Percentiles rank a stretch among this genome's conserved stretches.
Conservation (phyloP, 92 coral and sea anemone genomes). For the Metridium senile region DNA sequence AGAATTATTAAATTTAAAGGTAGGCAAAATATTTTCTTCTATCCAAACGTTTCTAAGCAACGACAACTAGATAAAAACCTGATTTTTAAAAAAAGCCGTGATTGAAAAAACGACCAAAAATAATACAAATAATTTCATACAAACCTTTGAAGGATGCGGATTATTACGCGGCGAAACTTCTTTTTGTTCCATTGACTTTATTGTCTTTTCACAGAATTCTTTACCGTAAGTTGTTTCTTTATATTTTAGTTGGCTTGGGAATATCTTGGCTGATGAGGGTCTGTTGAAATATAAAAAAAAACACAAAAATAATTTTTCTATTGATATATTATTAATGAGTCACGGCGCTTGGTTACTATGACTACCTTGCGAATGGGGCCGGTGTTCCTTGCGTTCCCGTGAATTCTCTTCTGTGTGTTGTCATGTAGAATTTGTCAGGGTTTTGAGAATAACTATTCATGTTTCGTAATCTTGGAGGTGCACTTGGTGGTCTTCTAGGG, state of each 20-base stretch:
- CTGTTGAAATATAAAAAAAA: conserved; percentile 43
- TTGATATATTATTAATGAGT: conserved; percentile 10
- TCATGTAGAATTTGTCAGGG: conserved; percentile 77
- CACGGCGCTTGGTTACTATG: conserved; percentile 12
- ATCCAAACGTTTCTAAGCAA: conserved; percentile 2
- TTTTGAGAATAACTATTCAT: conserved; percentile 66
- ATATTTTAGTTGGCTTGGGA: conserved; percentile 67
- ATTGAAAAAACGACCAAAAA: background rate
- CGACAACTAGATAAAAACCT: background rate
- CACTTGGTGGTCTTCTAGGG: conserved; percentile 47
- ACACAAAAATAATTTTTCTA: background rate
- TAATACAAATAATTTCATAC: background rate
- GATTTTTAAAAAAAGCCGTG: background rate
- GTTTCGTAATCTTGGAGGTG: conserved; percentile 30
- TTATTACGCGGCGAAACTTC: conserved; percentile 81
- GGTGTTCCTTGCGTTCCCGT: conserved; percentile 73
- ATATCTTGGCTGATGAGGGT: conserved; percentile 78
- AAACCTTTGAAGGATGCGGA: conserved; percentile 96
- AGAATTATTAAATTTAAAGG: background rate
- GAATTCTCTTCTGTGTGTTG: conserved; percentile 77
- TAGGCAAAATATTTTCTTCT: background rate
- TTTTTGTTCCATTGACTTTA: conserved; percentile 29
- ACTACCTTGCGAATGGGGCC: conserved; percentile 78
- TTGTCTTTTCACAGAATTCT: conserved; percentile 65
- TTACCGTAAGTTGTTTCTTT: conserved; percentile 65